These are phyloP conservation scores for Mellivora capensis DNA, from an alignment of 2,113 vertebrate species.

Conservation along the genomic window DNA sequence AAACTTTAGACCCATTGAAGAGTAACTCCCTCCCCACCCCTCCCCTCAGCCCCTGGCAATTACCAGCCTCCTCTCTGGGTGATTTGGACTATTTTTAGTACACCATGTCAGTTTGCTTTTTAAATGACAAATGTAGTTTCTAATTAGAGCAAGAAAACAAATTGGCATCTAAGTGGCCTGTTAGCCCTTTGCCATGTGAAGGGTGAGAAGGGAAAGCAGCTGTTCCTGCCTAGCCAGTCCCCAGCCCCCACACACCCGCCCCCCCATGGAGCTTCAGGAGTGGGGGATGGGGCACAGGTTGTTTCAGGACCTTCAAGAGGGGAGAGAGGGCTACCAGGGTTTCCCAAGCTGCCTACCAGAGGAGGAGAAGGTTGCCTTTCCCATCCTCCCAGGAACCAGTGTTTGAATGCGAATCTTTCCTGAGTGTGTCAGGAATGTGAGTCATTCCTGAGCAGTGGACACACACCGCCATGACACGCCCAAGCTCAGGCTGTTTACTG, in stretches of 20 bases:
- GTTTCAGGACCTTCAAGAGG: background rate
- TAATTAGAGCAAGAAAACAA: background rate
- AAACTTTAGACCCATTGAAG: background rate
- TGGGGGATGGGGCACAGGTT: too few relatives aligned
- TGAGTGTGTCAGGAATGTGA: too few relatives aligned
- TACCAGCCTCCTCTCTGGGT: background rate
- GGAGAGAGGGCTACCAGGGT: background rate
- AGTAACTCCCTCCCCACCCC: background rate
- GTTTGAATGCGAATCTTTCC: background rate
- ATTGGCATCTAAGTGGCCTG: background rate
- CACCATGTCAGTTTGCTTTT: background rate
- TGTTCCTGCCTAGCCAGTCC: background rate
- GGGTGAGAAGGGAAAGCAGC: background rate
- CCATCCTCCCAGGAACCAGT: background rate
- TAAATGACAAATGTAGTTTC: background rate
- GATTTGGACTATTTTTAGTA: background rate
- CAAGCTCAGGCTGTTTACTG: background rate
- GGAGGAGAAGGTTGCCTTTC: background rate
- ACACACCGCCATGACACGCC: fast-evolving
- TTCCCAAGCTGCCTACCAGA: background rate
- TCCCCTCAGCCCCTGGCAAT: background rate
- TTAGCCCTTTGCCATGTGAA: background rate
- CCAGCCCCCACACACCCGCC: too few relatives aligned
- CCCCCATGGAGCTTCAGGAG: background rate
- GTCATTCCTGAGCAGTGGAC: background rate